These are phyloP conservation scores for Mechanitis messenoides DNA, from an alignment of 2,888 invertebrate species.

Conservation along the genomic window DNA sequence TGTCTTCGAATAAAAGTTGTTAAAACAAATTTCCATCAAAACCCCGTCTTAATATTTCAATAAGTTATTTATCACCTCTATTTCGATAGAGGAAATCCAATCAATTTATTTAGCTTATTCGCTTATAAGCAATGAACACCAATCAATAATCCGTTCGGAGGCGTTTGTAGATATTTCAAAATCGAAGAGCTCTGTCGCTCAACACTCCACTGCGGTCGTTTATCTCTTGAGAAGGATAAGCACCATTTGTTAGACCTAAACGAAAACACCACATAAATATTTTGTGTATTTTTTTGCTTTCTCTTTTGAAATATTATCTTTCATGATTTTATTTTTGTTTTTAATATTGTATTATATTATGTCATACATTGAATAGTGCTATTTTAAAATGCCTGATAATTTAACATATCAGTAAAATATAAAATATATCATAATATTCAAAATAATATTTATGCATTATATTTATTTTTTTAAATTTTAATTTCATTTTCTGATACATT, in stretches of 20 bases:
- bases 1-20: neutral
- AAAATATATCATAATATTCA: no score
- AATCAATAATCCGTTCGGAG: constrained; percentile 21
- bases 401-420: no score
- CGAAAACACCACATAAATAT: constrained; percentile 38
- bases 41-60: neutral
- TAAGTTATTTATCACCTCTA: neutral
- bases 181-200: constrained; percentile 54
- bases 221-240: constrained; percentile 57
- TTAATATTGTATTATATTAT: no score
- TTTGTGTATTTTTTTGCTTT: constrained; percentile 19
- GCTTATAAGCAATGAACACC: constrained; percentile 7
- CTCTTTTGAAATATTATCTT: constrained; percentile 9
- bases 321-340: neutral
- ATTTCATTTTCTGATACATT: no score
- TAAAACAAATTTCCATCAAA: neutral
- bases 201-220: constrained; percentile 53
- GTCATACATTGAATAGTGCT: no score
- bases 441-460: no score
- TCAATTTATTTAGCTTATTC: constrained; percentile 6
- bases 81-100: neutral
- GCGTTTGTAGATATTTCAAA: constrained; percentile 39
- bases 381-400: no score
- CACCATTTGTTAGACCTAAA: constrained; percentile 52
- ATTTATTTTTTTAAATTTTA: no score